Evolutionary conservation across 2,888 invertebrate genomes (phyloP), one percentile per base, ranked within the genome.

Genomic region (Xestia sexstrigata): DNA sequence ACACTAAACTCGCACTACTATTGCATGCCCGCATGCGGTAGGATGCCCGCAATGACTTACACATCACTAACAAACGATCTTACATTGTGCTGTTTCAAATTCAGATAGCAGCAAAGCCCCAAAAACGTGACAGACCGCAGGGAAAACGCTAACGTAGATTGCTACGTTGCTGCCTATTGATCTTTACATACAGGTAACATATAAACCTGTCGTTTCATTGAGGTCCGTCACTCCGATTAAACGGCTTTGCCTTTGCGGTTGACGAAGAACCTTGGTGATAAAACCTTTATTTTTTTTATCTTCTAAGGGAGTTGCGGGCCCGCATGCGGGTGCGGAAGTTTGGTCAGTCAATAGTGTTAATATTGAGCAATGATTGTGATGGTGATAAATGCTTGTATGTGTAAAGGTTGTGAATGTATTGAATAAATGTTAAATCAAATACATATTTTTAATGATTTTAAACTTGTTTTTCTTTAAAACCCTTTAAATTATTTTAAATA

Each of bases 391-490:
- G 80, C 67, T 80, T 86, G 82, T 79, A 47, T 86, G 78, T 88
- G 77, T 68, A 76, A 89, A 79, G 90, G 92, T 91, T 91, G 90
- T 91, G 91, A 91, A 89, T 90, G 90, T 85, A 81, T 45, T 74
- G 83, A 79, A 79, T 66, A 81, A 80, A 84, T 81, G 76, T 70
- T 78, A 70, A 87, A 88, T 87, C 62, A 79, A 85, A 83, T 83
- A 76, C 81, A 81, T 80, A 80, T 88, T 88, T 89, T 82, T 68
- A 85, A 72, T 71, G 58, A 79, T 74, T 74, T 17, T 76, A 55
- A n/a, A 47, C 23, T 52, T 68, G 42, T 55, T 0, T 60, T 66
- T 52, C 35, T 70, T 30, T 45, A 15, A 0, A 0, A 20, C 15
- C 26, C 69, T 15, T 42, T 2, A 15, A 15, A 20, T 73, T 42